phyloP scores from a whole-genome alignment of 2,113 vertebrate genomes.

The Hemibagrus wyckioides region DNA sequence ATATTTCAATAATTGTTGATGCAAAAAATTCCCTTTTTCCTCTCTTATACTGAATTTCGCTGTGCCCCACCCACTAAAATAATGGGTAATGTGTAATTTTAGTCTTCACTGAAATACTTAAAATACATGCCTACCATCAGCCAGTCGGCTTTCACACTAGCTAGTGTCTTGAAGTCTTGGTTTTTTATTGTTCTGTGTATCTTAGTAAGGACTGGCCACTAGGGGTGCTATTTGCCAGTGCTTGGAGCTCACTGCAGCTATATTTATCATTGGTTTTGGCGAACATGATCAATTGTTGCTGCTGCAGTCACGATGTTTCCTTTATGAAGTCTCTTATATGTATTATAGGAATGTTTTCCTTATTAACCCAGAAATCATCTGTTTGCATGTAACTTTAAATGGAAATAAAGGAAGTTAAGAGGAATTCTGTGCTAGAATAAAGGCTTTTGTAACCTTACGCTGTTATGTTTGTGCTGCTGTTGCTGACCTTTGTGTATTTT shows the following conservation, averaged over 20 bases:
- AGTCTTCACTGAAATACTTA: background rate
- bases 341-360: background rate
- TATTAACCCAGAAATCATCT: background rate
- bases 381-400: background rate
- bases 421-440: background rate
- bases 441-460: conserved; percentile 28
- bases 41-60: background rate
- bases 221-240: background rate
- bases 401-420: background rate
- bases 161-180: too few relatives aligned
- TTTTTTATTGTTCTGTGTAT: background rate
- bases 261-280: background rate
- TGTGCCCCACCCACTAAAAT: background rate
- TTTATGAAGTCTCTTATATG: background rate
- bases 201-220: background rate
- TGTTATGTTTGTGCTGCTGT: background rate
- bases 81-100: background rate
- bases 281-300: background rate
- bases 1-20: background rate
- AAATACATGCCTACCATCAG: background rate
- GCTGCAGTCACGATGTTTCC: background rate
- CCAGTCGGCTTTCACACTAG: background rate
- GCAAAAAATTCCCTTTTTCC: background rate
- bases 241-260: background rate
- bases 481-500: conserved; percentile 38